Conservation (phyloP, 2,888 invertebrate genomes). For the Gandaritis pyraliata region DNA sequence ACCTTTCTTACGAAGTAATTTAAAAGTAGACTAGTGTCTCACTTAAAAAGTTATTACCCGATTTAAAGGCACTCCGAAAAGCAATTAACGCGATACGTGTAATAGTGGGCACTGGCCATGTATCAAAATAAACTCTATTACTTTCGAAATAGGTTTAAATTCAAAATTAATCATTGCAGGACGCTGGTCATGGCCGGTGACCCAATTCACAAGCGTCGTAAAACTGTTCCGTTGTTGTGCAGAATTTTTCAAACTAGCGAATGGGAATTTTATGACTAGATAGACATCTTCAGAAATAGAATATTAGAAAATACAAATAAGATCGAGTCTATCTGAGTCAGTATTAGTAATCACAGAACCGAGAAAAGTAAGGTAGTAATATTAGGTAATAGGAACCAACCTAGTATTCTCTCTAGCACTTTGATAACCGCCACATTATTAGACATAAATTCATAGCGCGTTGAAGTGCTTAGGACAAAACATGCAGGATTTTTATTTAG, state of each 20-base stretch:
- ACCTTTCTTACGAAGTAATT: not conserved
- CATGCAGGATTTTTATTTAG: no score
- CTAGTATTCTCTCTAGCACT: no score
- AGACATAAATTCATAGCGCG: no score
- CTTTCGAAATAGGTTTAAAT: slow-evolving; percentile 31
- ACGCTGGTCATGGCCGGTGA: slow-evolving; percentile 38
- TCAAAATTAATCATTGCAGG: slow-evolving; percentile 45
- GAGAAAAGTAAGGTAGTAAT: no score
- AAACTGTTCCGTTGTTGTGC: slow-evolving; percentile 44
- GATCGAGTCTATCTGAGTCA: no score
- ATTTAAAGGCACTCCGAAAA: slow-evolving; percentile 10
- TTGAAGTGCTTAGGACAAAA: no score
- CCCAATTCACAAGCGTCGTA: slow-evolving; percentile 53
- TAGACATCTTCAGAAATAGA: slow-evolving; percentile 32
- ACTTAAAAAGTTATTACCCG: not conserved
- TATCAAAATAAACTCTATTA: slow-evolving; percentile 23
- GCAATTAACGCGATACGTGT: slow-evolving; percentile 15
- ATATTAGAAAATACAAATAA: not conserved
- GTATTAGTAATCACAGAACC: no score
- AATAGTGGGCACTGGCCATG: not conserved
- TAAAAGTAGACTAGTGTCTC: slow-evolving; percentile 1
- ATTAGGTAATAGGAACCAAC: no score
- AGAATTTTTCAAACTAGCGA: slow-evolving; percentile 49
- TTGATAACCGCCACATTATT: no score
- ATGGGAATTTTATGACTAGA: slow-evolving; percentile 52